A percentile compares a stretch with the other conserved stretches of the same genome.
phyloP scores from a whole-genome alignment of 1,140 invertebrate genomes.

The Colletes gigas region DNA sequence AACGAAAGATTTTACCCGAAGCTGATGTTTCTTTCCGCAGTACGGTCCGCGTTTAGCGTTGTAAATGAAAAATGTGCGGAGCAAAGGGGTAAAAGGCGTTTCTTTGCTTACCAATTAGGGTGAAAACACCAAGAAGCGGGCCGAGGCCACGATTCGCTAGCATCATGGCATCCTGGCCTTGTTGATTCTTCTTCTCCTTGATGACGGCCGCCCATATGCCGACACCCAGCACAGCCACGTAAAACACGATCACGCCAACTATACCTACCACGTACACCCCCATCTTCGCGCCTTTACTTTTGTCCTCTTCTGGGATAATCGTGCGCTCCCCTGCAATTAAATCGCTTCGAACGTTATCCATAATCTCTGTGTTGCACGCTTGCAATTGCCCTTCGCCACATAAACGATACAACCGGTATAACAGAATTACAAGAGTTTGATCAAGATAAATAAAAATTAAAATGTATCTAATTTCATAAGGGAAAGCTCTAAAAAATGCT shows the following conservation, averaged over 20 bases:
- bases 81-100: background rate
- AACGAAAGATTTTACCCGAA: too few relatives aligned
- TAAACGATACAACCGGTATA: too few relatives aligned
- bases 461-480: background rate
- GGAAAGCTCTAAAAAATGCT: background rate
- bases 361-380: too few relatives aligned
- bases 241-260: conserved; percentile 87
- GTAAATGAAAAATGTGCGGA: background rate
- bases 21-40: too few relatives aligned
- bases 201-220: conserved; percentile 89
- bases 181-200: conserved; percentile 81
- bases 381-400: background rate
- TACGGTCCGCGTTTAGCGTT: background rate
- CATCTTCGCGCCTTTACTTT: conserved; percentile 66
- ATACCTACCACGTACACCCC: conserved; percentile 84
- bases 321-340: conserved; percentile 44
- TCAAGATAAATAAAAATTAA: too few relatives aligned
- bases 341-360: conserved; percentile 13
- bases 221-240: conserved; percentile 85
- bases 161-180: conserved; percentile 86
- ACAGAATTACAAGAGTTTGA: too few relatives aligned
- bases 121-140: conserved; percentile 89
- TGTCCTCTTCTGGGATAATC: conserved; percentile 33
- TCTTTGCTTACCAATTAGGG: conserved; percentile 86
- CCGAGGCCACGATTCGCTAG: conserved; percentile 90